phyloP scores from a whole-genome alignment of 2,888 invertebrate species.

The Sicus ferrugineus region DNA sequence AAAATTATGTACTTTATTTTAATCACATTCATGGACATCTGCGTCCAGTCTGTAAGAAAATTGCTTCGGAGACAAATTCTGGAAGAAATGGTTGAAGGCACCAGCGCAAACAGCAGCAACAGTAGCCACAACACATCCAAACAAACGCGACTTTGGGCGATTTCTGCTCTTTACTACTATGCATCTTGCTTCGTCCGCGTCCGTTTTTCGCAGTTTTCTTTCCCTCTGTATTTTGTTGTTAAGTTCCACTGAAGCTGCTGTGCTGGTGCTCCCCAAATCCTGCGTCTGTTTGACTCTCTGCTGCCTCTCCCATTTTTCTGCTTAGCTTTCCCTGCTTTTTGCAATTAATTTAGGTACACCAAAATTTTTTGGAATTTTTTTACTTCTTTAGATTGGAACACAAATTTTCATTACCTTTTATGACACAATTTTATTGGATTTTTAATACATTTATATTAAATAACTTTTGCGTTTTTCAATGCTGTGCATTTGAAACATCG shows the following conservation, averaged over 20 bases:
- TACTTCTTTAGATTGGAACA: slow-evolving; percentile 3
- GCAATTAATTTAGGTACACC: slow-evolving; percentile 32
- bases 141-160: slow-evolving; percentile 52
- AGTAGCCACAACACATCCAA: neutral
- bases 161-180: slow-evolving; percentile 44
- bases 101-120: neutral
- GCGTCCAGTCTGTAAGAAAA: no score
- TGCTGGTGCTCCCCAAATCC: slow-evolving; percentile 10
- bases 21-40: no score
- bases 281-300: no score
- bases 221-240: slow-evolving; percentile 6
- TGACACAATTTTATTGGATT: neutral
- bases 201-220: slow-evolving; percentile 18
- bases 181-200: slow-evolving; percentile 21
- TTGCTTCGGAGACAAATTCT: no score
- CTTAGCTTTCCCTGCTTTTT: slow-evolving; percentile 29
- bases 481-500: neutral
- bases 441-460: neutral
- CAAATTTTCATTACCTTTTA: neutral
- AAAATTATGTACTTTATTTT: no score
- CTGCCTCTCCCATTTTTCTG: slow-evolving; percentile 28
- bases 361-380: slow-evolving; percentile 29
- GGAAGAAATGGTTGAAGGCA: neutral
- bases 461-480: neutral
- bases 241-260: slow-evolving; percentile 11